Percentiles rank a stretch among this genome's conserved stretches.
These are phyloP conservation scores for Rattus norvegicus DNA, from an alignment of 2,113 vertebrate genomes.

Conservation along the genomic window DNA sequence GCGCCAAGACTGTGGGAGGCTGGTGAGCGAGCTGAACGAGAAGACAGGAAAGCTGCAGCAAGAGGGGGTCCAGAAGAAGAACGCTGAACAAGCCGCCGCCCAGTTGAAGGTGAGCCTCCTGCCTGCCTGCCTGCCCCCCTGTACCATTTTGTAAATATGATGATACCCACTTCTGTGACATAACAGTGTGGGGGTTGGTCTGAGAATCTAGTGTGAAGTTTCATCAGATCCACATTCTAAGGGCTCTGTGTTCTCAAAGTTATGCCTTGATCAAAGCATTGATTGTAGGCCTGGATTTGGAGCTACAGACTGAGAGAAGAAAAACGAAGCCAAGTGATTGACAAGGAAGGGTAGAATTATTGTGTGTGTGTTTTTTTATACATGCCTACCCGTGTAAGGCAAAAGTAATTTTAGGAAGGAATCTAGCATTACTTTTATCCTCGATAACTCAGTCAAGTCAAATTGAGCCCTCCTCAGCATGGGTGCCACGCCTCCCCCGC, in stretches of 20 bases:
- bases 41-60: conserved; percentile 94
- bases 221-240: neutral
- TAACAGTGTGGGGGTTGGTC: neutral
- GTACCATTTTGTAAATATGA: neutral
- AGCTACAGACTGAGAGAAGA: conserved; percentile 28
- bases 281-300: conserved; percentile 51
- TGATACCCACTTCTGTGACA: neutral
- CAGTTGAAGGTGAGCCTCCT: conserved; percentile 88
- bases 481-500: neutral
- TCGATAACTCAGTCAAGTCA: neutral
- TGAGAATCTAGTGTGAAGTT: conserved; percentile 6
- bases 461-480: neutral
- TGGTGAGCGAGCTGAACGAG: conserved; percentile 95
- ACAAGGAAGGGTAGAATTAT: conserved; percentile 16
- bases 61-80: conserved; percentile 97
- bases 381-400: neutral
- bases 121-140: neutral
- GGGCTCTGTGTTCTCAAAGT: neutral
- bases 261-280: neutral
- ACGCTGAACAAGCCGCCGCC: conserved; percentile 93
- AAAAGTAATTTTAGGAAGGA: conserved; percentile 52
- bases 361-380: neutral
- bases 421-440: neutral
- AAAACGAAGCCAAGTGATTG: conserved; percentile 45
- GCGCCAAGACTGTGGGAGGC: conserved; percentile 92